Percentiles rank a stretch among this genome's conserved stretches.
Conservation (phyloP, 2,797 vertebrate species). For the Phoxinus dragarum region DNA sequence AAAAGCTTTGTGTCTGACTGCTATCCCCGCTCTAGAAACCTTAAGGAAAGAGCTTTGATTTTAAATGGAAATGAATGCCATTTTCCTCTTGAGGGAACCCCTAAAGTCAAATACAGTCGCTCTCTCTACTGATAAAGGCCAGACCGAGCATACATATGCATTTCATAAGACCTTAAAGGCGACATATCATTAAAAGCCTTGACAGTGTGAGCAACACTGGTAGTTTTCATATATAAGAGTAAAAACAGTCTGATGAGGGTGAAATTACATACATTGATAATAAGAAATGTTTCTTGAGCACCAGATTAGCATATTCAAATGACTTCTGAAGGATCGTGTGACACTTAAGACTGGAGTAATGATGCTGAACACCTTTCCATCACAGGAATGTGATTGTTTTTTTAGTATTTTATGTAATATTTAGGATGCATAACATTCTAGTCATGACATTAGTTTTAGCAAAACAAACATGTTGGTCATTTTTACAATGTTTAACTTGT, state of each 20-base stretch:
- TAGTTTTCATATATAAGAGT: not conserved
- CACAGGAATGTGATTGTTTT: not conserved
- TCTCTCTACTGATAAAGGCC: conserved; percentile 72
- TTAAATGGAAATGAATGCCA: conserved; percentile 76
- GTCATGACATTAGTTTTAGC: not conserved
- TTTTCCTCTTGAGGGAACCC: conserved; percentile 63
- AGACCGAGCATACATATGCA: conserved; percentile 63
- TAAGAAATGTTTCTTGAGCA: not conserved
- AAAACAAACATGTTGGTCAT: not conserved
- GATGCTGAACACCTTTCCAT: not conserved
- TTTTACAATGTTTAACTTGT: not conserved
- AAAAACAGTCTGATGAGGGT: not conserved
- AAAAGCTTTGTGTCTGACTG: conserved; percentile 65
- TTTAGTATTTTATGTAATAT: too few relatives aligned
- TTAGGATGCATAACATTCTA: not conserved
- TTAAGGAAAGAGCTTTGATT: conserved; percentile 69
- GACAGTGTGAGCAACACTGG: not conserved
- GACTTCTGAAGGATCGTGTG: not conserved
- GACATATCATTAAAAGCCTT: not conserved
- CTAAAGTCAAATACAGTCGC: conserved; percentile 72
- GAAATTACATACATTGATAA: not conserved
- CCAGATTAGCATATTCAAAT: not conserved
- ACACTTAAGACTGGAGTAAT: not conserved
- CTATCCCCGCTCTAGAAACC: conserved; percentile 45
- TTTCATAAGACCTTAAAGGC: conserved; percentile 66